These are phyloP conservation scores for Apaloderma vittatum DNA, from an alignment of 2,113 vertebrate genomes.

Conservation along the genomic window DNA sequence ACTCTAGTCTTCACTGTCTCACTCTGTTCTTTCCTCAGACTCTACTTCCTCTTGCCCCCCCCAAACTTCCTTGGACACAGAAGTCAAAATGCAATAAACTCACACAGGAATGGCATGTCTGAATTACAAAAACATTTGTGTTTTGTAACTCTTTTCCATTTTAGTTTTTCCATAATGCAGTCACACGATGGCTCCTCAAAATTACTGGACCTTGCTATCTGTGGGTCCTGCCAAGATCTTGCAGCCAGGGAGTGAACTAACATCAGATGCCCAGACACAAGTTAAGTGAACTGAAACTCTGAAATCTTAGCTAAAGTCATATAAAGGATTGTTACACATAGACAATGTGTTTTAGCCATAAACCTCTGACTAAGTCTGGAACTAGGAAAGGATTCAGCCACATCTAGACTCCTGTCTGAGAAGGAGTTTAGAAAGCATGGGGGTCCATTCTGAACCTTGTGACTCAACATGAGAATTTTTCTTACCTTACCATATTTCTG, in stretches of 20 bases:
- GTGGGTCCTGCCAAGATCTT: neutral
- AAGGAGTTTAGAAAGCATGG: neutral
- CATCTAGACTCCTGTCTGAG: neutral
- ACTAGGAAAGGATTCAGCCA: neutral
- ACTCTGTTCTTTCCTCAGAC: neutral
- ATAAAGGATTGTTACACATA: neutral
- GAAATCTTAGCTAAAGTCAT: neutral
- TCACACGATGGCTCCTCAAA: neutral
- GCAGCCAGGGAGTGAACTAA: neutral
- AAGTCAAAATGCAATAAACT: neutral
- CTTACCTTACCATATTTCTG: neutral
- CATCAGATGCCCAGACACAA: neutral
- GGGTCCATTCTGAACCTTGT: neutral
- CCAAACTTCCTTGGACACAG: neutral
- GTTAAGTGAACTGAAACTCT: neutral
- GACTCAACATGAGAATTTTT: neutral
- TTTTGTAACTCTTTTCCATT: neutral
- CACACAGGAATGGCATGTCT: accelerated
- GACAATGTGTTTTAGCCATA: neutral
- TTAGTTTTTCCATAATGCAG: neutral
- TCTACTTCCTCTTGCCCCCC: neutral
- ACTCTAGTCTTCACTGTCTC: neutral
- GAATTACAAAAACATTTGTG: neutral
- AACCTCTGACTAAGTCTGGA: neutral
- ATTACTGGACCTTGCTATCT: neutral